Evolutionary conservation across 1,140 invertebrate genomes (phyloP).

Genomic region (Dinoponera quadriceps): DNA sequence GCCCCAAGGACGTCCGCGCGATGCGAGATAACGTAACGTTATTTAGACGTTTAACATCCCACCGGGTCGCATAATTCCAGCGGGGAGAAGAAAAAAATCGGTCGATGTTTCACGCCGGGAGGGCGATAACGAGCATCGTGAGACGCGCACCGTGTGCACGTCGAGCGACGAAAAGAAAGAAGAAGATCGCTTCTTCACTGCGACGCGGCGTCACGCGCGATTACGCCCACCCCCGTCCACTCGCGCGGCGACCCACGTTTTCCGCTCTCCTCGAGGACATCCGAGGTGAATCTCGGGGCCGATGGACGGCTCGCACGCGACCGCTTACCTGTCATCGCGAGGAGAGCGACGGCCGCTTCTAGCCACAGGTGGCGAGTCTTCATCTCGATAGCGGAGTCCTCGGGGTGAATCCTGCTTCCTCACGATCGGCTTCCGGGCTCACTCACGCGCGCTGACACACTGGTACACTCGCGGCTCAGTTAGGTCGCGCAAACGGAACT

Average conservation of each 20-base stretch:
- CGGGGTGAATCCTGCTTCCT: neutral
- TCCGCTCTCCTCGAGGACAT: neutral
- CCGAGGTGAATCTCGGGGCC: neutral
- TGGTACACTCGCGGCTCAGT: neutral
- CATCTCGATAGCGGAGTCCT: slow-evolving; percentile 65
- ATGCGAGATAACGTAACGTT: too few species aligned
- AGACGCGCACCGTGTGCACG: too few species aligned
- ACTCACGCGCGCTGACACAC: slow-evolving; percentile 38
- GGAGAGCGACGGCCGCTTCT: slow-evolving; percentile 66
- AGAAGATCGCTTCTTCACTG: too few species aligned
- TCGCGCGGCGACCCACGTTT: neutral
- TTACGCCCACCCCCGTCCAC: slow-evolving; percentile 35
- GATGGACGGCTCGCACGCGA: neutral
- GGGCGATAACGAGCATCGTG: too few species aligned
- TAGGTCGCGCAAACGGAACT: slow-evolving; percentile 16
- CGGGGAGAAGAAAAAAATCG: too few species aligned
- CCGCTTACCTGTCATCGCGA: slow-evolving; percentile 75
- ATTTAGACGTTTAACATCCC: too few species aligned
- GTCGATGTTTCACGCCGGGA: too few species aligned
- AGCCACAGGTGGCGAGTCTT: slow-evolving; percentile 76
- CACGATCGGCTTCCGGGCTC: neutral
- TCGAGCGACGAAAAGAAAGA: too few species aligned
- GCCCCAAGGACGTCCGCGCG: neutral
- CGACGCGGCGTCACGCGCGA: slow-evolving; percentile 25
- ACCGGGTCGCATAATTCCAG: too few species aligned